Evolutionary conservation across 1,140 invertebrate genomes (phyloP).

Genomic region (Lepidotrigona ventralis): DNA sequence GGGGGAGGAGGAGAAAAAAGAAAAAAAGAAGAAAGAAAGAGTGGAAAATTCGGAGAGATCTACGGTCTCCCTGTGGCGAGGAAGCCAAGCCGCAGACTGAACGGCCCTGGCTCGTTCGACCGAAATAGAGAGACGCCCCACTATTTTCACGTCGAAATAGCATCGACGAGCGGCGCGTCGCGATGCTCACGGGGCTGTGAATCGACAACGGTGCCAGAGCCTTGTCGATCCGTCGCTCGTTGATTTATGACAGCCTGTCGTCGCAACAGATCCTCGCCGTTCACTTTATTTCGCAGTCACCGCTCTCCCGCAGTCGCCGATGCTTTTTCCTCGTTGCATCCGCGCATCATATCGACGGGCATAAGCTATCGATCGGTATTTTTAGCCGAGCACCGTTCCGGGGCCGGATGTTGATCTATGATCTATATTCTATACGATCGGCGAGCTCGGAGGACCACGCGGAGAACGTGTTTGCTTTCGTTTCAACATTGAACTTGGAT

Average conservation of each 20-base stretch:
- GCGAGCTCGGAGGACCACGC: neutral
- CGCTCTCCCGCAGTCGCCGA: neutral
- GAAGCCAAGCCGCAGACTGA: constrained; percentile 74
- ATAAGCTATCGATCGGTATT: constrained; percentile 23
- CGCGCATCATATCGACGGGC: neutral
- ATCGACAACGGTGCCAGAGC: constrained; percentile 45
- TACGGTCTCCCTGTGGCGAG: constrained; percentile 67
- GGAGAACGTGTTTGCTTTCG: neutral
- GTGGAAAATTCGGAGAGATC: constrained; percentile 31
- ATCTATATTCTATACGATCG: no score
- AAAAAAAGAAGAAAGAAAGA: neutral
- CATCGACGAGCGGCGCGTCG: constrained; percentile 50
- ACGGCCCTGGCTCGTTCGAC: constrained; percentile 69
- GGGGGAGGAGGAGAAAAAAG: no score
- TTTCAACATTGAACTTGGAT: constrained; percentile 33
- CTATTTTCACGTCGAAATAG: constrained; percentile 64
- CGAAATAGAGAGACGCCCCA: constrained; percentile 75
- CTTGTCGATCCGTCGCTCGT: constrained; percentile 36
- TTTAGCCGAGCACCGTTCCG: neutral
- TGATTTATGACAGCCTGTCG: constrained; percentile 45
- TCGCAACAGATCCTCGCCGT: no score
- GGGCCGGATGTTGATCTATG: constrained; percentile 18
- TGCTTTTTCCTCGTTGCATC: neutral
- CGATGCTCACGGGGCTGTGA: constrained; percentile 48
- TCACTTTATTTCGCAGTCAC: neutral